phyloP scores from a whole-genome alignment of 2,113 vertebrate species.

The Hippolais icterina region DNA sequence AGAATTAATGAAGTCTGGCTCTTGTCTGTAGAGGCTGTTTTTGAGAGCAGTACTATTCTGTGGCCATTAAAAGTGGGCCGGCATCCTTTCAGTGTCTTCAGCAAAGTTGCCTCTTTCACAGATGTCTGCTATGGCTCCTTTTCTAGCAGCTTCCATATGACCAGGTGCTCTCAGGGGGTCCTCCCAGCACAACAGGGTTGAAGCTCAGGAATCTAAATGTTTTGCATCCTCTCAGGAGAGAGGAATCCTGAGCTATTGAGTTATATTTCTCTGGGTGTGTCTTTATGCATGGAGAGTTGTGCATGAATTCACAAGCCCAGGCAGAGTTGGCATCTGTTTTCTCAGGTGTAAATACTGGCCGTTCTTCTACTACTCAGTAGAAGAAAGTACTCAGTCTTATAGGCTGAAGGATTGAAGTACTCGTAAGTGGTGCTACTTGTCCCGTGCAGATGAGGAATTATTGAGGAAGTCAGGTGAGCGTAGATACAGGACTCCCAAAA shows the following conservation, averaged over 20 bases:
- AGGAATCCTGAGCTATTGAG: background rate
- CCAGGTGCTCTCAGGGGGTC: background rate
- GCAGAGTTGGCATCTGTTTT: background rate
- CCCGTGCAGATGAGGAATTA: background rate
- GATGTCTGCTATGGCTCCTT: background rate
- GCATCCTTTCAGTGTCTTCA: background rate
- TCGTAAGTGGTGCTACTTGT: background rate
- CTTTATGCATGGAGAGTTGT: fast-evolving
- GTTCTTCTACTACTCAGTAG: background rate
- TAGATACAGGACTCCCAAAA: background rate
- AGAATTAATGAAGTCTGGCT: background rate
- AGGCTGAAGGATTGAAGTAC: background rate
- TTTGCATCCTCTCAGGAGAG: background rate
- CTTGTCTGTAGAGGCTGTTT: background rate
- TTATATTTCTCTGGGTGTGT: background rate
- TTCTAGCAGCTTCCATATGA: background rate
- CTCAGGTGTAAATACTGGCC: background rate
- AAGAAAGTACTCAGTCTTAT: too few species aligned
- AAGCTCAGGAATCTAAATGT: background rate
- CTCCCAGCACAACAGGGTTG: background rate
- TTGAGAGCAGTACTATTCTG: fast-evolving
- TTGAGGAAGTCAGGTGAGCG: background rate
- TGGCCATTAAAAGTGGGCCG: background rate
- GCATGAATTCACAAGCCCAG: background rate
- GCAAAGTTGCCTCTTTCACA: background rate